Conservation (phyloP, 1,140 invertebrate species). For the Atta texana region DNA sequence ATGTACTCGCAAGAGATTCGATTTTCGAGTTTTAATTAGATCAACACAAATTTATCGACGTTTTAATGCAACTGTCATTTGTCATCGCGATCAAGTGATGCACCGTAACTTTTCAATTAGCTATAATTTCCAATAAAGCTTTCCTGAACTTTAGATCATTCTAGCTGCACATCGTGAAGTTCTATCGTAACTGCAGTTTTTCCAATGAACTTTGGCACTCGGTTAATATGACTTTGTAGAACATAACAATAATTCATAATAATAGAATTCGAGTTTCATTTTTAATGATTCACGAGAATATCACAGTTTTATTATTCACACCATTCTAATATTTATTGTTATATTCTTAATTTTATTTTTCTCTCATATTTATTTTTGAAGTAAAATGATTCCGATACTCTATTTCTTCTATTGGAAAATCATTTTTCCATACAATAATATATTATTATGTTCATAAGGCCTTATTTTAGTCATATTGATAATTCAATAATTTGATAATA, state of each 20-base stretch:
- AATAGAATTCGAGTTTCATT: background rate
- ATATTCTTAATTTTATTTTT: background rate
- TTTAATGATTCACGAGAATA: background rate
- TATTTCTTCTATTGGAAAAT: background rate
- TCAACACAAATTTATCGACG: slow-evolving; percentile 34
- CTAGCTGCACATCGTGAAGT: background rate
- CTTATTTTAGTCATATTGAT: no score
- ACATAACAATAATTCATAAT: background rate
- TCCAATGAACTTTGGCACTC: slow-evolving; percentile 19
- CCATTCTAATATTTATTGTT: background rate
- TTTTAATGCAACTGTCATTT: slow-evolving; percentile 32
- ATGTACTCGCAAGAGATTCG: background rate
- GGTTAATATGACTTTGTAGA: background rate
- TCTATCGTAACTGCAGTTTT: background rate
- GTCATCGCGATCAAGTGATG: slow-evolving; percentile 20
- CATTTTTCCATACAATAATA: background rate
- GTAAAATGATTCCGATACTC: background rate
- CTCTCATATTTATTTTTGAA: background rate
- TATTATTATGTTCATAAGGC: background rate
- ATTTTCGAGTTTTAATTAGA: background rate
- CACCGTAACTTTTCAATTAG: slow-evolving; percentile 68
- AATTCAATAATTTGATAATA: background rate
- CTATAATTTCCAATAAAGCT: slow-evolving; percentile 51
- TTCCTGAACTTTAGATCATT: background rate
- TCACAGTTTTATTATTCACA: background rate